Evolutionary conservation across 2,113 vertebrate species (phyloP), one percentile per base, ranked within the genome.

Genomic region (Leucopsar rothschildi): DNA sequence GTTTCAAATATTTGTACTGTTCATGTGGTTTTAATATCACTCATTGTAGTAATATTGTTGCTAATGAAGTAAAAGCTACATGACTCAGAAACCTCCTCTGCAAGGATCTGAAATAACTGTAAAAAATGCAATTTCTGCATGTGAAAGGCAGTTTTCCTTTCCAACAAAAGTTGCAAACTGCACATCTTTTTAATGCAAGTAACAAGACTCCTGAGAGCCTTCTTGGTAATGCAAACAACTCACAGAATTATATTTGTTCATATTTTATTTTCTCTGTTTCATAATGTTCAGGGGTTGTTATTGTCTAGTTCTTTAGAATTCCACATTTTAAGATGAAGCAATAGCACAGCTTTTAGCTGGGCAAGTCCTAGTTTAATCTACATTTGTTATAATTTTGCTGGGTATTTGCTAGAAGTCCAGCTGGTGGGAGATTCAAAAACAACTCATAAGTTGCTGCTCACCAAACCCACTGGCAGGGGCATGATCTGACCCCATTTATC

Each of bases 1-100:
- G 10, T 72, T 84, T 91, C 81, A 82, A 94, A 85, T 90, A 89
- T 92, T 92, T 85, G 29, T 87, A n/a, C 37, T 49, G 15, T 63
- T 72, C 42, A 5, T 25, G 44, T 37, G 76, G 68, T 57, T 73
- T 63, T 77, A 93, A 33, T 69, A n/a, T 55, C 71, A 52, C 33
- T 70, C 15, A n/a, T 23, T 63, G 28, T 79, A 18, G 42, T 28
- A 89, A 60, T 87, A 76, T 25, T 63, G 25, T 52, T 81, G 33
- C 19, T 82, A 80, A 77, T 55, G 37, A 92, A 94, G 88, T 66
- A 79, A 90, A 87, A 78, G 25, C 42, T 29, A 7, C n/a, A 57
- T 82, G 81, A 91, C 53, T 92, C 81, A 89, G 84, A 84, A 91
- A 77, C 37, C 53, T 79, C 37, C 61, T 77, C 82, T 90, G 27